Base-by-base conservation (phyloP, 2,888 invertebrate genomes). In the Spisula subtruncata region DNA sequence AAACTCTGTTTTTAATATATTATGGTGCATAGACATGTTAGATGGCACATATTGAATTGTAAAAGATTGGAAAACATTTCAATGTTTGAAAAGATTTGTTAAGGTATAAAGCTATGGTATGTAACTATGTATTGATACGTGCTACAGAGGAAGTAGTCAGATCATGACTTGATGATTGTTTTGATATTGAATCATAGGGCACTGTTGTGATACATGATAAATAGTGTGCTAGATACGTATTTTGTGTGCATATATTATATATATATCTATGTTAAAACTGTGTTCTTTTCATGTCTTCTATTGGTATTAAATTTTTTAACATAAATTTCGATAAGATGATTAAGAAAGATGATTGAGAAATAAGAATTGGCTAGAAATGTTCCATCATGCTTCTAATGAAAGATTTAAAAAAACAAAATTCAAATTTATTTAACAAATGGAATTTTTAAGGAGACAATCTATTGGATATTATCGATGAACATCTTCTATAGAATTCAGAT, bases 1-100 rank as follows among this genome's bases (percentile, higher is more conserved):
- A 91, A 92, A 91, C 92, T 92, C 92, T 92, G 91, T 92, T 92
- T 92, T 92, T 91, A 75, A 90, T 90, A 91, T 88, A 51, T 90
- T 83, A 90, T 89, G 92, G 92, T 92, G 92, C 91, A 92, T 91
- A 35, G 12, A 32, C 32, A 35, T 16, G 75, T 75, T 75, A 16
- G 10, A 75, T 32, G 35, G 75, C 75, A 75, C 75, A 75, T 32
- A 35, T 75, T 16, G 25, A 25, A 25, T 41, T 41, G 60, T 25
- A 32, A 41, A 41, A 41, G 41, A 41, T n/a, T 5, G 41, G 41
- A 35, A 75, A 60, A 60, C 20, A 20, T 60, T 1, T n/a, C 29
- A 25, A 35, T 75, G 75, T 75, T 75, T 32, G 75, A 75, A 14
- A 35, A 35, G 75, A 75, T 75, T 75, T 75, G 75, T 75, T 75